A percentile compares a stretch with the other conserved stretches of the same genome.
These are phyloP conservation scores for Hyphantria cunea DNA, from an alignment of 1,140 invertebrate species.

Conservation along the genomic window DNA sequence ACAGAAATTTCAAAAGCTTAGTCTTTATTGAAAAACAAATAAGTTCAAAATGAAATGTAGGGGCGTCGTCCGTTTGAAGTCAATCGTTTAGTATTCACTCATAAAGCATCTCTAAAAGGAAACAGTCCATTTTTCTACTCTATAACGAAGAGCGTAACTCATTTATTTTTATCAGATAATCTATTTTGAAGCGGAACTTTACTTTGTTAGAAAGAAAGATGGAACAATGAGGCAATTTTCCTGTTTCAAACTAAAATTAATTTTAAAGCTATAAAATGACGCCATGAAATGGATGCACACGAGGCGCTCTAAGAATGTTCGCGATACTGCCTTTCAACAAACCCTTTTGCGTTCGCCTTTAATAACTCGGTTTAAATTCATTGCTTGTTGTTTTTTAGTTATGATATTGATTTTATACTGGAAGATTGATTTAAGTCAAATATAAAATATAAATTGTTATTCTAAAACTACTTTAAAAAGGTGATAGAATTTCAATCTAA, in stretches of 20 bases:
- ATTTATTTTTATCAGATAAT: slow-evolving; percentile 17
- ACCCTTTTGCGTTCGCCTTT: slow-evolving; percentile 4
- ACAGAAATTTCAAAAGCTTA: slow-evolving; percentile 1
- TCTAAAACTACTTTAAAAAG: too few species aligned
- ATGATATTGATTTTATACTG: too few species aligned
- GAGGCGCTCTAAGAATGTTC: slow-evolving; percentile 31
- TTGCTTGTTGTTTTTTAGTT: too few species aligned
- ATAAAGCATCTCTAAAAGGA: slow-evolving; percentile 23
- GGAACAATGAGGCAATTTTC: slow-evolving; percentile 1
- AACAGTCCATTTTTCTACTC: slow-evolving; percentile 20
- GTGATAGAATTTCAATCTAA: too few species aligned
- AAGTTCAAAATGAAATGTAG: slow-evolving; percentile 31
- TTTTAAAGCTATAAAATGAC: slow-evolving; percentile 24
- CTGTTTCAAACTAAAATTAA: slow-evolving; percentile 25
- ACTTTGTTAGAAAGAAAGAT: slow-evolving; percentile 3
- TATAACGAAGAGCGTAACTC: slow-evolving; percentile 16
- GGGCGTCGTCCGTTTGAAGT: slow-evolving; percentile 31
- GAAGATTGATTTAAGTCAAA: too few species aligned
- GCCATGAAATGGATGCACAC: slow-evolving; percentile 19
- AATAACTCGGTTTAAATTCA: too few species aligned
- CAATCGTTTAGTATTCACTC: slow-evolving; percentile 27
- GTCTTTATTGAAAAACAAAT: slow-evolving; percentile 12
- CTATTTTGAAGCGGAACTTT: slow-evolving; percentile 9
- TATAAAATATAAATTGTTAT: background rate
- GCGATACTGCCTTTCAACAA: slow-evolving; percentile 9